These are phyloP conservation scores for Manacus vitellinus DNA, from an alignment of 2,113 vertebrate species.

Conservation along the genomic window DNA sequence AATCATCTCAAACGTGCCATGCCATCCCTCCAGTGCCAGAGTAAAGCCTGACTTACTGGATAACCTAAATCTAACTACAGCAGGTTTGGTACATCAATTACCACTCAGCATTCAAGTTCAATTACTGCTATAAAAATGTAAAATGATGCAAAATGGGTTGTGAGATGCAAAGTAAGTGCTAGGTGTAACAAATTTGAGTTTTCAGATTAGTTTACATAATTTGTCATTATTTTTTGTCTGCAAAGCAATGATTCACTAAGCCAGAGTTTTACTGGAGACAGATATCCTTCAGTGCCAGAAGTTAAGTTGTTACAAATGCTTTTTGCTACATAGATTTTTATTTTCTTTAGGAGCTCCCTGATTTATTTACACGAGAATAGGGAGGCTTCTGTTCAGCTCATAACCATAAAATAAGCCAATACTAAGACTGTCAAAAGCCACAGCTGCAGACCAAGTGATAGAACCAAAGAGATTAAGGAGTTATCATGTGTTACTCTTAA, in stretches of 20 bases:
- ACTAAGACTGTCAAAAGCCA: conserved; percentile 4
- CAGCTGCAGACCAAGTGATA: not conserved
- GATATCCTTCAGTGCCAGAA: conserved; percentile 4
- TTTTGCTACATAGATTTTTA: not conserved
- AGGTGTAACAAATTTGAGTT: not conserved
- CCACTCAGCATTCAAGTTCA: conserved; percentile 40
- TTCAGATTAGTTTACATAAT: not conserved
- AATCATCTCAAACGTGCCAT: conserved; percentile 55
- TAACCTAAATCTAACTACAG: conserved; percentile 38
- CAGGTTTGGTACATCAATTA: conserved; percentile 18
- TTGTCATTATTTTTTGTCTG: not conserved
- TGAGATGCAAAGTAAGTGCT: not conserved
- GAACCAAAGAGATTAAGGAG: not conserved
- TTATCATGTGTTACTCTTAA: not conserved
- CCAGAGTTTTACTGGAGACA: not conserved
- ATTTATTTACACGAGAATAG: not conserved
- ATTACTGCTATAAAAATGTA: conserved; percentile 8
- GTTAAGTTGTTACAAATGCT: not conserved
- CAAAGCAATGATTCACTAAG: not conserved
- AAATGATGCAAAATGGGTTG: not conserved
- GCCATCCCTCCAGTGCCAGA: conserved; percentile 25
- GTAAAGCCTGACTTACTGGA: not conserved
- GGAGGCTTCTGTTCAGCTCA: conserved; percentile 11
- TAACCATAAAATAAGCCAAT: not conserved
- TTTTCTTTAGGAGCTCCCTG: not conserved